Conservation (phyloP, 2,797 vertebrate genomes). For the Rhynchotus rufescens region DNA sequence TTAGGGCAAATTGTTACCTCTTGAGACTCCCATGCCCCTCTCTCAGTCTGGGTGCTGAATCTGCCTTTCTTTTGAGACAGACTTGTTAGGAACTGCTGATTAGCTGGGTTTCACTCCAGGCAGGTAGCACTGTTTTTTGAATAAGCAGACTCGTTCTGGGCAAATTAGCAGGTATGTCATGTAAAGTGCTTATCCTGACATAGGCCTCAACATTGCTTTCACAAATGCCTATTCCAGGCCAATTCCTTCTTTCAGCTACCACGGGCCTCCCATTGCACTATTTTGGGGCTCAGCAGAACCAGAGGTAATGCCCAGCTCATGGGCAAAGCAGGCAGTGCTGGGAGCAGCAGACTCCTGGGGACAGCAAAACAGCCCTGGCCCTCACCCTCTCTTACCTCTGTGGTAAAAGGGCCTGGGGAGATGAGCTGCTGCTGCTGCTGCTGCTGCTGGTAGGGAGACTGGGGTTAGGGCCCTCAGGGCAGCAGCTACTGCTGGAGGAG, state of each 20-base stretch:
- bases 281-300: not conserved
- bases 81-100: constrained; percentile 25
- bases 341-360: not conserved
- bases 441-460: not conserved
- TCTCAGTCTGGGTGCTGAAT: not conserved
- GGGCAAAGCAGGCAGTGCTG: not conserved
- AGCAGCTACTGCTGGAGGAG: not conserved
- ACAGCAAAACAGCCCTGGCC: not conserved
- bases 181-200: not conserved
- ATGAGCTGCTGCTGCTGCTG: not conserved
- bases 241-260: constrained; percentile 7
- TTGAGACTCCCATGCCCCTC: not conserved
- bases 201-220: not conserved
- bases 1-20: not conserved
- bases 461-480: not conserved
- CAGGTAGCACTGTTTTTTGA: not conserved
- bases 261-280: not conserved
- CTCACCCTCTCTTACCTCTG: not conserved
- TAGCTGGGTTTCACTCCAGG: not conserved
- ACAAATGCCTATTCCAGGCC: not conserved
- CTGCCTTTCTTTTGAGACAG: not conserved
- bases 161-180: not conserved
- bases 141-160: not conserved
- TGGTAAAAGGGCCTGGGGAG: not conserved
- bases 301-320: not conserved